phyloP scores from a whole-genome alignment of 2,797 vertebrate genomes.

The Chrysocyon brachyurus region DNA sequence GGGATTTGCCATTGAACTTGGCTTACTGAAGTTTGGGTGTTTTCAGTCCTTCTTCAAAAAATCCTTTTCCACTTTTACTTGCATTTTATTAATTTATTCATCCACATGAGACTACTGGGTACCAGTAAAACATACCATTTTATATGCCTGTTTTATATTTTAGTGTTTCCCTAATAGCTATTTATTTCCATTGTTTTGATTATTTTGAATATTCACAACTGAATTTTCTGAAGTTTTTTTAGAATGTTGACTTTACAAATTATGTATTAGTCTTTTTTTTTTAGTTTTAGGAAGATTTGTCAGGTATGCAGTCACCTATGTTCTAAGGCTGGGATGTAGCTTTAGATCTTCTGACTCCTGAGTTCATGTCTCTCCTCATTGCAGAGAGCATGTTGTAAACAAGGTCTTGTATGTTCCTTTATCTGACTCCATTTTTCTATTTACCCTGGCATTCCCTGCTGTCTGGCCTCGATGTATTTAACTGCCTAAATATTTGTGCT shows the following conservation, averaged over 20 bases:
- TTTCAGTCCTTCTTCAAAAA: not conserved
- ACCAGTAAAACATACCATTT: not conserved
- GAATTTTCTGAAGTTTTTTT: not conserved
- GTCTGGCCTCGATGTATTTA: not conserved
- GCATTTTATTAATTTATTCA: not conserved
- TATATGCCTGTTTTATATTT: not conserved
- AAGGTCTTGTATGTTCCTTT: not conserved
- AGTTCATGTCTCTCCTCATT: too few relatives aligned
- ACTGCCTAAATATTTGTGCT: not conserved
- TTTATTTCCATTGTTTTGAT: not conserved
- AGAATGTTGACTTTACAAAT: not conserved
- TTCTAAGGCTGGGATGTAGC: not conserved
- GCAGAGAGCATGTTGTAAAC: not conserved
- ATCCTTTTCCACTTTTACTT: not conserved
- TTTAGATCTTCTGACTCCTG: not conserved
- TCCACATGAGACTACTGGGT: not conserved
- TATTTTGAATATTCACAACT: conserved; percentile 1
- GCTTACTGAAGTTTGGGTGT: not conserved
- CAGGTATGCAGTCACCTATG: not conserved
- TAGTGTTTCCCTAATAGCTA: not conserved
- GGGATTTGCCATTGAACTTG: not conserved
- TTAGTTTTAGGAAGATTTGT: not conserved
- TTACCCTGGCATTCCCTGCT: not conserved
- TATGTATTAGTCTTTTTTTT: not conserved
- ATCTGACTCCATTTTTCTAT: not conserved